Evolutionary conservation across 2,888 invertebrate species (phyloP), one percentile per base, ranked within the genome.

Genomic region (Parelbella ahira): DNA sequence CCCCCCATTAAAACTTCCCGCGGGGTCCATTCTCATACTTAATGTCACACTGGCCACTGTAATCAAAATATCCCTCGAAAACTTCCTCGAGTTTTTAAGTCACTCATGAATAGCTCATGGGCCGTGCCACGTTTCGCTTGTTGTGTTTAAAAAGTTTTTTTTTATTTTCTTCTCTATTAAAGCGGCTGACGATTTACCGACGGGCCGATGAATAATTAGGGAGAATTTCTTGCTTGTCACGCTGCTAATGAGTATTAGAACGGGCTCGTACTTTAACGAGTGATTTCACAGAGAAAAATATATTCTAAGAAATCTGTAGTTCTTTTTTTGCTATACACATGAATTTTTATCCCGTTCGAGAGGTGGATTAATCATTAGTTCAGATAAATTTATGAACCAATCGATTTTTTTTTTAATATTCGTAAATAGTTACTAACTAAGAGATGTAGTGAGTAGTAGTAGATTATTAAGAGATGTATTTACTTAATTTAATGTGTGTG

Each of bases 211-310:
- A 87, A 86, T 86, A 86, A 87, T 87, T 87, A 83, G 67, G 49
- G 53, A 68, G 68, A 76, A 79, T 81, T 82, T 87, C 76, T 82
- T 79, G 81, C 78, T 71, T 74, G 84, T 84, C 86, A 84, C 76
- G 73, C 62, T 55, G 57, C 63, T 83, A 87, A 87, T 86, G 82
- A 87, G 84, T 84, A 82, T 80, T 73, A 75, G 68, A 79, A 68
- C 63, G 68, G 71, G 46, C 53, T 54, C 15, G 55, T 53, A 49
- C 58, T 53, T 54, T 50, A 45, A 3, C 15, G 11, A 25, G 9
- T 43, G 54, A 56, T 54, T 53, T 50, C 30, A 39, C 23, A 37
- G 49, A 55, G 66, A 66, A 67, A 68, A 62, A 48, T 18, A 36
- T 15, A 36, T 54, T 50, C 59, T 15, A 70, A 66, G 67, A 75